phyloP scores from a whole-genome alignment of 2,113 vertebrate species.

The Campylorhamphus procurvoides region DNA sequence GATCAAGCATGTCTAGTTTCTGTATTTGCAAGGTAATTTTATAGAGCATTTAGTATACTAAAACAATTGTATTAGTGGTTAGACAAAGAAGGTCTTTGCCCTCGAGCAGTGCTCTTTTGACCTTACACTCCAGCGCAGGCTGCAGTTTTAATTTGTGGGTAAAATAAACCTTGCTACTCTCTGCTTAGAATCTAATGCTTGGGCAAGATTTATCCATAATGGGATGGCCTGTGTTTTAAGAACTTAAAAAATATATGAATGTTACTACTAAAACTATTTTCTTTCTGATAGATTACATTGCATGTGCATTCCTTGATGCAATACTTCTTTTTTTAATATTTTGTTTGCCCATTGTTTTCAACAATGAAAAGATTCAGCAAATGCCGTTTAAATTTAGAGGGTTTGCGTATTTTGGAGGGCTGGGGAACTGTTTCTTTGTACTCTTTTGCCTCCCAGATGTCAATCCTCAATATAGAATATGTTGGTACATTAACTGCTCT shows the following conservation, averaged over 20 bases:
- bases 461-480: neutral
- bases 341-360: neutral
- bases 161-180: neutral
- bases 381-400: neutral
- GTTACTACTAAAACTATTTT: neutral
- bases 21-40: neutral
- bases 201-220: neutral
- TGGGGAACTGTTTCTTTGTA: neutral
- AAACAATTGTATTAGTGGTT: neutral
- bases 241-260: neutral
- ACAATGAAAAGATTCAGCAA: neutral
- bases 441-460: neutral
- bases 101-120: neutral
- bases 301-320: neutral
- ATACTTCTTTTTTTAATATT: neutral
- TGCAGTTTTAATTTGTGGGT: neutral
- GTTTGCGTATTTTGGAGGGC: neutral
- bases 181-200: neutral
- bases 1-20: neutral
- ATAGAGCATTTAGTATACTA: neutral
- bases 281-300: neutral
- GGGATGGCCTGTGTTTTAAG: neutral
- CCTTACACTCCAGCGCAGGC: neutral
- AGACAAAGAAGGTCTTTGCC: neutral
- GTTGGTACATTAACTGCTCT: neutral